phyloP scores from a whole-genome alignment of 2,797 vertebrate genomes.

The Luscinia megarhynchos region DNA sequence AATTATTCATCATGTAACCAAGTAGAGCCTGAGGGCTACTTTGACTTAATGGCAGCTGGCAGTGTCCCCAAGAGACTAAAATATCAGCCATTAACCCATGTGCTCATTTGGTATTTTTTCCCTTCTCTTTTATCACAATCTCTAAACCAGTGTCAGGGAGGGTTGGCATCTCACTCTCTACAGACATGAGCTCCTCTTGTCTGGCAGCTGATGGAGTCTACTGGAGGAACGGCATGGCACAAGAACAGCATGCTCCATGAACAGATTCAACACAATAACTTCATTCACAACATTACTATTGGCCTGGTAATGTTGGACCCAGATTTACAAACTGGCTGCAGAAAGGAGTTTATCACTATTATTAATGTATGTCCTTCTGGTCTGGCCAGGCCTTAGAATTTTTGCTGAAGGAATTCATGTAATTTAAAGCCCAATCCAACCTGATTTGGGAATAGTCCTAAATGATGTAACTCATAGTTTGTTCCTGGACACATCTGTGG shows the following conservation, averaged over 20 bases:
- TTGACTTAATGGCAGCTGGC: slow-evolving; percentile 57
- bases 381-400: neutral
- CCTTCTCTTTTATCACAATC: slow-evolving; percentile 16
- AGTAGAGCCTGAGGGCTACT: slow-evolving; percentile 50
- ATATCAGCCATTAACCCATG: slow-evolving; percentile 43
- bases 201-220: neutral
- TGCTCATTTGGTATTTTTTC: neutral
- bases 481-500: slow-evolving; percentile 33
- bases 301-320: neutral
- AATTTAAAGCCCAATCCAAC: slow-evolving; percentile 11
- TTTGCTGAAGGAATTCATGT: slow-evolving; percentile 15
- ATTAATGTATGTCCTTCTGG: slow-evolving; percentile 47
- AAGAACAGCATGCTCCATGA: neutral
- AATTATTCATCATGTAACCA: slow-evolving; percentile 61
- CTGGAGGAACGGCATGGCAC: neutral
- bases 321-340: neutral
- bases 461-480: slow-evolving; percentile 11
- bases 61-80: slow-evolving; percentile 37
- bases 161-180: neutral
- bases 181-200: neutral
- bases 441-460: slow-evolving; percentile 38
- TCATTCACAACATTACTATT: neutral
- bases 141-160: slow-evolving; percentile 7
- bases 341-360: slow-evolving; percentile 9
- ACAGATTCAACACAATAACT: neutral